phyloP scores from a whole-genome alignment of 1,140 invertebrate genomes.

The Paraescarpia echinospica region DNA sequence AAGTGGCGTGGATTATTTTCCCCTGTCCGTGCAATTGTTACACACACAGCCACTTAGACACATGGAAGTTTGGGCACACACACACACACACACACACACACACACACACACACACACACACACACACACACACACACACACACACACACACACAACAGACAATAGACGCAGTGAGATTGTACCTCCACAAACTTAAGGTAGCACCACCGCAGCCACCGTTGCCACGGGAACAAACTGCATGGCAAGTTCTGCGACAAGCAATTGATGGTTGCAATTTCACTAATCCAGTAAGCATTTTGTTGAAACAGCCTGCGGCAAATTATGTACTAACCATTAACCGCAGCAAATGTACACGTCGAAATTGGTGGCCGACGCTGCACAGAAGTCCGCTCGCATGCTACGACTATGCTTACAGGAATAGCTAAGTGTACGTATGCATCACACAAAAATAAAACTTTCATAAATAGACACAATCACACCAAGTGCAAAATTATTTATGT shows the following conservation, averaged over 20 bases:
- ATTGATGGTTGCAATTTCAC: background rate
- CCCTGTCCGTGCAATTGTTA: background rate
- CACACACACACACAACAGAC: background rate
- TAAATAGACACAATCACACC: background rate
- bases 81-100: constrained; percentile 15
- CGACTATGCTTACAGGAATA: background rate
- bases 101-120: constrained; percentile 13
- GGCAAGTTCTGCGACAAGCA: constrained; percentile 3
- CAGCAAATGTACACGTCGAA: background rate
- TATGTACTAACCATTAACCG: background rate
- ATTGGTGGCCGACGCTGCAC: background rate
- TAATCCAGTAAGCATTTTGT: constrained; percentile 6
- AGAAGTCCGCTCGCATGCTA: background rate
- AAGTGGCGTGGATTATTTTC: background rate
- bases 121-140: constrained; percentile 11
- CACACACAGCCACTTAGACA: background rate
- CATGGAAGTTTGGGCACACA: background rate
- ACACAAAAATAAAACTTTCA: constrained; percentile 6
- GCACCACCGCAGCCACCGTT: background rate
- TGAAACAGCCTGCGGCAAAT: background rate
- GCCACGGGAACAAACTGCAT: background rate
- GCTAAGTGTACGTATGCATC: background rate
- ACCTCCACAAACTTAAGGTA: background rate
- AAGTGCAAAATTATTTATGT: constrained; percentile 6
- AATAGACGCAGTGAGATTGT: background rate